phyloP scores from a whole-genome alignment of 2,113 vertebrate species.

The Paradoxurus hermaphroditus region DNA sequence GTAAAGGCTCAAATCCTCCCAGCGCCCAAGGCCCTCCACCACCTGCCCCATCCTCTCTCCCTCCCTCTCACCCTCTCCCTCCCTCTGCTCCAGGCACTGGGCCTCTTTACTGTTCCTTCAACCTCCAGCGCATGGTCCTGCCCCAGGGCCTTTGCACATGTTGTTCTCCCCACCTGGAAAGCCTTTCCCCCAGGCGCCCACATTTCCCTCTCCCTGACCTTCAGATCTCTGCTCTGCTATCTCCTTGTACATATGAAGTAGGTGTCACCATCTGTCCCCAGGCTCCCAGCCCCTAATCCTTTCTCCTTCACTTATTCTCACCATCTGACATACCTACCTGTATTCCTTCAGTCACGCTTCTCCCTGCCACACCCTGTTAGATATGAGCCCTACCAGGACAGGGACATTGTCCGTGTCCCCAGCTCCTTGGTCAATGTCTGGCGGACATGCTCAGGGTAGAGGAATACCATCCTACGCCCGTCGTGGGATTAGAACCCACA shows the following conservation, averaged over 20 bases:
- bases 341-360: background rate
- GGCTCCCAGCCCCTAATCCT: background rate
- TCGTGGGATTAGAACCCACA: background rate
- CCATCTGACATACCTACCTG: too few relatives aligned
- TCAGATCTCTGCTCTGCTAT: background rate
- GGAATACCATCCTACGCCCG: background rate
- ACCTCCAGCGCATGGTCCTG: background rate
- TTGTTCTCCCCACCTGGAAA: background rate
- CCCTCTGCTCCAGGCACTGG: background rate
- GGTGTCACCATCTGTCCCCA: background rate
- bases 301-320: background rate
- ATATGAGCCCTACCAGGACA: too few relatives aligned
- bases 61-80: background rate
- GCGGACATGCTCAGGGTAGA: background rate
- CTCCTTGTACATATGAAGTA: background rate
- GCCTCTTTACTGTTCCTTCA: background rate
- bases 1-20: background rate
- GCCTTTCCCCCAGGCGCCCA: background rate
- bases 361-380: background rate
- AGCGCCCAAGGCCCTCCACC: background rate
- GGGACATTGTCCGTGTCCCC: background rate
- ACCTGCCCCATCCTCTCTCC: accelerated
- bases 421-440: background rate
- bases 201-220: too few relatives aligned
- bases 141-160: background rate